These are phyloP conservation scores for Sphaerophoria taeniata DNA, from an alignment of 2,888 invertebrate species.

Conservation along the genomic window DNA sequence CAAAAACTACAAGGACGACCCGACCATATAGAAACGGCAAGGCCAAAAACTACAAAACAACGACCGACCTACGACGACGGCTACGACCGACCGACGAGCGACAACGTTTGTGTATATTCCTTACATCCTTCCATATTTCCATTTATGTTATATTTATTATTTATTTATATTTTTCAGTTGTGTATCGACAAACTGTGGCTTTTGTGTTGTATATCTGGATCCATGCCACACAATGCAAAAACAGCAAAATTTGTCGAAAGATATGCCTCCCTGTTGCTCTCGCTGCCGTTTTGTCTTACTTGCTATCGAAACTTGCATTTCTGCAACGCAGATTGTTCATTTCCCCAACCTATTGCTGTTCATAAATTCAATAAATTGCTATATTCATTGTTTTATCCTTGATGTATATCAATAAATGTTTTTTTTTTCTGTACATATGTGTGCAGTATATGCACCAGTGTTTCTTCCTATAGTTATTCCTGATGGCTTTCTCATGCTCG, in stretches of 20 bases:
- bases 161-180: slow-evolving; percentile 72
- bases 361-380: slow-evolving; percentile 74
- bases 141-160: slow-evolving; percentile 65
- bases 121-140: slow-evolving; percentile 59
- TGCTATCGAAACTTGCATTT: too few relatives aligned
- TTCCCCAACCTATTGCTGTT: slow-evolving; percentile 51
- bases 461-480: background rate
- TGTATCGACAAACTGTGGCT: slow-evolving; percentile 72
- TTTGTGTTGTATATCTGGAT: slow-evolving; percentile 42
- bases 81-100: too few relatives aligned
- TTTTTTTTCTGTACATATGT: background rate
- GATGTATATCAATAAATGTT: slow-evolving; percentile 69
- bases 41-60: too few relatives aligned
- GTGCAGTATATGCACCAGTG: slow-evolving; percentile 12
- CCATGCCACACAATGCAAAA: slow-evolving; percentile 32
- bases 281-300: too few relatives aligned
- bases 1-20: background rate
- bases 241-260: slow-evolving; percentile 61
- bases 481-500: slow-evolving; percentile 14
- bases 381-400: slow-evolving; percentile 71
- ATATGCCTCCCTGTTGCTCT: slow-evolving; percentile 54
- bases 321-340: slow-evolving; percentile 46
- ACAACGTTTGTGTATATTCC: slow-evolving; percentile 48
- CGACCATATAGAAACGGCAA: too few relatives aligned
- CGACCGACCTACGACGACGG: background rate